Evolutionary conservation across 2,797 vertebrate species (phyloP).

Genomic region (Luscinia megarhynchos): DNA sequence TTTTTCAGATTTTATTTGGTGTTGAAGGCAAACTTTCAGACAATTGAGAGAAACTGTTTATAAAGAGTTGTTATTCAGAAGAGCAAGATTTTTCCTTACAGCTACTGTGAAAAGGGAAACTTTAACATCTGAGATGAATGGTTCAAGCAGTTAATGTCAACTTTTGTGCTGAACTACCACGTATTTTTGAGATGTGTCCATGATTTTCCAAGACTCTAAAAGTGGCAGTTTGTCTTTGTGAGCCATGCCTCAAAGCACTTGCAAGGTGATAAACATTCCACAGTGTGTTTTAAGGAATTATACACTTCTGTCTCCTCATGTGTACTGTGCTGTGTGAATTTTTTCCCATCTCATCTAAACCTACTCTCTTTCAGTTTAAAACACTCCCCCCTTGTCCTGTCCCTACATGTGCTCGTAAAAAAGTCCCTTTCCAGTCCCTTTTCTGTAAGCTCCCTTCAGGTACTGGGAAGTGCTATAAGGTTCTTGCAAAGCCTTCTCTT

Average conservation of each 20-base stretch:
- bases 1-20: slow-evolving; percentile 83
- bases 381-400: not conserved
- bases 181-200: not conserved
- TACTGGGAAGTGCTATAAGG: not conserved
- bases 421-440: not conserved
- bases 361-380: not conserved
- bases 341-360: not conserved
- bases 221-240: not conserved
- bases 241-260: not conserved
- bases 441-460: not conserved
- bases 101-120: not conserved
- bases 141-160: not conserved
- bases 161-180: not conserved
- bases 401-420: not conserved
- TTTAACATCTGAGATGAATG: not conserved
- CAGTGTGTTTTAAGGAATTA: not conserved
- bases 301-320: not conserved
- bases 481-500: not conserved
- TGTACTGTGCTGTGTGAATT: not conserved
- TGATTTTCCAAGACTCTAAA: not conserved
- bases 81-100: not conserved
- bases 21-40: slow-evolving; percentile 75
- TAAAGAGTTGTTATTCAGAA: not conserved
- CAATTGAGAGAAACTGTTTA: slow-evolving; percentile 27
- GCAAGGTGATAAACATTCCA: not conserved